Percentiles rank a stretch among this genome's conserved stretches.
Conservation (phyloP, 1,140 invertebrate genomes). For the Bombus confusus region DNA sequence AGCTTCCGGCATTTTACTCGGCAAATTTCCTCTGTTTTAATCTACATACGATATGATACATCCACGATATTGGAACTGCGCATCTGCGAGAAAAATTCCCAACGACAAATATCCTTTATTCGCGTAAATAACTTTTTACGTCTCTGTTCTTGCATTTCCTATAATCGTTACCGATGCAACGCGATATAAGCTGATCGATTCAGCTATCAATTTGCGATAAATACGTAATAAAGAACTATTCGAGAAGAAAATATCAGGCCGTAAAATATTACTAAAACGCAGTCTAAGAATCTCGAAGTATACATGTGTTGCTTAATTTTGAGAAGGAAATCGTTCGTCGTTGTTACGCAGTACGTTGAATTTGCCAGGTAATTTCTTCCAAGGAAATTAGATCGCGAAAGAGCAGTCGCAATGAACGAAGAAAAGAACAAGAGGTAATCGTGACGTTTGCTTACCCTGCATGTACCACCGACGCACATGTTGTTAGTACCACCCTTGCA, state of each 20-base stretch:
- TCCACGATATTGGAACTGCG: neutral
- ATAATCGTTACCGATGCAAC: neutral
- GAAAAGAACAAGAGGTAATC: neutral
- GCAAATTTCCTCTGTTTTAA: neutral
- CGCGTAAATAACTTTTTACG: neutral
- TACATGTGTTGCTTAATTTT: no score
- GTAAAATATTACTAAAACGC: no score
- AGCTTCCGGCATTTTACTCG: neutral
- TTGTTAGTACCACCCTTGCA: constrained; percentile 84
- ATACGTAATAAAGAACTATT: no score
- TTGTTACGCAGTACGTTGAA: neutral
- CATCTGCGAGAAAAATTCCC: neutral
- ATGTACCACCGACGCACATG: constrained; percentile 84
- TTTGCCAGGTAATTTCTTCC: neutral
- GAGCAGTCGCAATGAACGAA: neutral
- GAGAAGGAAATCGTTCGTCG: neutral
- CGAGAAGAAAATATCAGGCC: no score
- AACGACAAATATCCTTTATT: neutral
- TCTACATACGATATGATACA: neutral
- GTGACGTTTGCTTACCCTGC: constrained; percentile 79
- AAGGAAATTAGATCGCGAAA: neutral
- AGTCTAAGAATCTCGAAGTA: no score
- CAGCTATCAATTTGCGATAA: no score
- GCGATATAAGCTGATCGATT: no score
- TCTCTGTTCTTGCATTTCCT: neutral